Base-by-base conservation (phyloP, 2,113 vertebrate species). In the Corythaixoides concolor region DNA sequence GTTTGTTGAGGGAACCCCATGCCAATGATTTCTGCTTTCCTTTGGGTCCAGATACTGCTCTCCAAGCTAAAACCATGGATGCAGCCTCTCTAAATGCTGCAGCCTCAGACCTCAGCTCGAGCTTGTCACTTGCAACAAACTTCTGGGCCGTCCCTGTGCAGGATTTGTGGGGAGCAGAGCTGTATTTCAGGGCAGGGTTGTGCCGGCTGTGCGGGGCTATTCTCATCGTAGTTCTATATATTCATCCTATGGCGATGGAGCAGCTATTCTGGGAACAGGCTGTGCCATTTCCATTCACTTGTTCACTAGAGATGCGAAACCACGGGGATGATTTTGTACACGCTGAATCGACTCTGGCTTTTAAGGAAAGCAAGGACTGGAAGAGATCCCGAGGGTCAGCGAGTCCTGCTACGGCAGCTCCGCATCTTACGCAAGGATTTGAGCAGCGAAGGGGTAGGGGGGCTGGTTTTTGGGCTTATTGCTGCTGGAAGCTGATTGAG, bases 241-340 rank as follows among this genome's bases (percentile, higher is more conserved):
- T 50, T 73, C 84, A 79, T 91, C 37, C 81, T 86, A 15, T 76
- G 84, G 90, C 11, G 33, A 62, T 9, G 41, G 62, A 88, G 77
- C 69, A 82, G 84, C 89, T 95, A 73, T 85, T 96, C 84, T 69
- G 80, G 90, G 92, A 92, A 82, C 73, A 45, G 69, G 32, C 89
- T 95, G 86, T 90, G 96, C 84, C 84, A 76, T 88, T 94, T 64
- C 91, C 73, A 85, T 92, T 95, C 91, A 78, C 45, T 91, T 72
- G 39, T 95, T 84, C 37, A 2, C 52, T 35, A 33, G 70, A 89
- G 84, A 87, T 70, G 69, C 0, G 1, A 90, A 96, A 93, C 41
- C 86, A 75, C 9, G 3, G 49, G 41, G 68, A 63, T 95, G 89
- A 95, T 90, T 93, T 95, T 90, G 69, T 15, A 68, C 49, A 32